phyloP scores from a whole-genome alignment of 2,797 vertebrate species.

The Petrocephalus sullivani region DNA sequence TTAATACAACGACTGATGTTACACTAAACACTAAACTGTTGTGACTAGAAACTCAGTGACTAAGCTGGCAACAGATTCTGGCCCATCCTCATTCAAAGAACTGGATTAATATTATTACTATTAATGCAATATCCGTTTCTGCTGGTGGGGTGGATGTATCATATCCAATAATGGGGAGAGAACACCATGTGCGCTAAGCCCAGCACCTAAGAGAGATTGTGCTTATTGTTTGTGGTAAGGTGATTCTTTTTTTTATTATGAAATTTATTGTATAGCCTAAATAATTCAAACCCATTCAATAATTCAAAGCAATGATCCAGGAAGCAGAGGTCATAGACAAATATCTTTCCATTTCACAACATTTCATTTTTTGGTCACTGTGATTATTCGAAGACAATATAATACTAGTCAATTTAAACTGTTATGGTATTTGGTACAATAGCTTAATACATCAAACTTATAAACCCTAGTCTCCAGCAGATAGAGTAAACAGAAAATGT shows the following conservation, averaged over 20 bases:
- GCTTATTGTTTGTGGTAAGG: neutral
- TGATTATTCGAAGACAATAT: neutral
- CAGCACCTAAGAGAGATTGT: neutral
- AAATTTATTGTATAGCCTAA: neutral
- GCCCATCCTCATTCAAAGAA: neutral
- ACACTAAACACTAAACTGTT: neutral
- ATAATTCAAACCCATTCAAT: constrained; percentile 2
- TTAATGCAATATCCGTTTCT: neutral
- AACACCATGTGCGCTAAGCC: neutral
- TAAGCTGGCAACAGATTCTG: neutral
- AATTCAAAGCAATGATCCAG: neutral
- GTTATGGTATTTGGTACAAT: neutral
- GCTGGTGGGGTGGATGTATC: neutral
- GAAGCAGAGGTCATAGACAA: neutral
- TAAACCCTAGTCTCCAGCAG: neutral
- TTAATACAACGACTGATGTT: neutral
- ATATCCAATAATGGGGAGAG: neutral
- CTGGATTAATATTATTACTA: neutral
- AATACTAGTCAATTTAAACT: neutral
- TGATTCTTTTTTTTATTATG: neutral
- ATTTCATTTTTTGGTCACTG: neutral
- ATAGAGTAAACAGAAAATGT: neutral
- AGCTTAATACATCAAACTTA: neutral
- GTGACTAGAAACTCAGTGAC: neutral
- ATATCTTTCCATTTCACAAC: neutral